Percentiles rank a stretch among this genome's conserved stretches.
These are phyloP conservation scores for Himalopsyche phryganea DNA, from an alignment of 1,140 invertebrate genomes.

Conservation along the genomic window DNA sequence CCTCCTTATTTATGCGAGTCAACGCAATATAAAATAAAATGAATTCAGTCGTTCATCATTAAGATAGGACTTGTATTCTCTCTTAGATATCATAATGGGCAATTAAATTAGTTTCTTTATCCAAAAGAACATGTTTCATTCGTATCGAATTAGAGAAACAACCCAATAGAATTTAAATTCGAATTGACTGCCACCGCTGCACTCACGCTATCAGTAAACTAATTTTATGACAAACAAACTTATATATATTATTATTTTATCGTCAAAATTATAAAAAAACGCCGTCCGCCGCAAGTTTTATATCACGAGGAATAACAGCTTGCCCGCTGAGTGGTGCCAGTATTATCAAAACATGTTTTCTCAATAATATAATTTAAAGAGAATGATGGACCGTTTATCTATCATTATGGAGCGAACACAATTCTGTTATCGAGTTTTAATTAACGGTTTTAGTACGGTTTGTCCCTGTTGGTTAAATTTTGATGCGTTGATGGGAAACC, in stretches of 20 bases:
- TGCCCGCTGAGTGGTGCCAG: slow-evolving; percentile 1
- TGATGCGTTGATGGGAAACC: too few species aligned
- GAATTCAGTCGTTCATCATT: too few species aligned
- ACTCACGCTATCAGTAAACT: slow-evolving; percentile 1
- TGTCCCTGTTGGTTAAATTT: too few species aligned
- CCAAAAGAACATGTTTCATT: slow-evolving; percentile 2
- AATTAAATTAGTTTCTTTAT: neutral
- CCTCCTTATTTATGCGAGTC: too few species aligned
- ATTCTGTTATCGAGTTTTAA: slow-evolving; percentile 23
- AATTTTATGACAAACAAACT: slow-evolving; percentile 18
- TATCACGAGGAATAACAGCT: slow-evolving; percentile 4
- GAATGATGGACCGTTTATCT: slow-evolving; percentile 9
- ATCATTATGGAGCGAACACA: slow-evolving; percentile 13
- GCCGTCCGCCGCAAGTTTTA: too few species aligned
- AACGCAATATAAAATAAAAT: too few species aligned
- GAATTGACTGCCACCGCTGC: slow-evolving; percentile 5
- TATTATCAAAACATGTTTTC: slow-evolving; percentile 16
- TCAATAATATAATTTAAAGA: slow-evolving; percentile 16
- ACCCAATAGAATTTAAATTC: slow-evolving; percentile 2
- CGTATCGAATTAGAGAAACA: slow-evolving; percentile 7
- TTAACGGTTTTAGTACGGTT: slow-evolving; percentile 11
- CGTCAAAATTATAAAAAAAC: slow-evolving; percentile 8
- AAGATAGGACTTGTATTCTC: too few species aligned
- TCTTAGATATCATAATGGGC: neutral
- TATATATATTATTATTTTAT: slow-evolving; percentile 24